Conservation (phyloP, 2,888 invertebrate genomes). For the Drosophila suboccidentalis region DNA sequence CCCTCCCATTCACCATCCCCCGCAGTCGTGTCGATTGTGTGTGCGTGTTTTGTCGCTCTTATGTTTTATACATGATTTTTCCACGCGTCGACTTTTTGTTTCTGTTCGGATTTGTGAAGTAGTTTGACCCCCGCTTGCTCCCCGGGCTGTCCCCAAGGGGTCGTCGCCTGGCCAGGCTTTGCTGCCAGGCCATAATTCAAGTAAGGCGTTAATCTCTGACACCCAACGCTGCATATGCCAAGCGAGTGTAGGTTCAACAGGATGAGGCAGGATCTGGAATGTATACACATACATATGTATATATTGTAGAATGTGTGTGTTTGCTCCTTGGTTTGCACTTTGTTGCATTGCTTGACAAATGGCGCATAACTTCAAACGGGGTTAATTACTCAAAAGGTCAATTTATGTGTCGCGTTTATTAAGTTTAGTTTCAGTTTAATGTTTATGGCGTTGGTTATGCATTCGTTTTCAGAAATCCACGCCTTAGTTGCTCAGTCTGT, state of each 20-base stretch:
- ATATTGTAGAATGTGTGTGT: constrained; percentile 6
- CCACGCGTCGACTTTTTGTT: constrained; percentile 53
- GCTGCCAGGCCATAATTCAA: constrained; percentile 66
- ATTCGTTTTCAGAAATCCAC: not conserved
- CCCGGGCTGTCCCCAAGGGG: not conserved
- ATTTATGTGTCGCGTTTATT: constrained; percentile 45
- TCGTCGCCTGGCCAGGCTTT: constrained; percentile 20
- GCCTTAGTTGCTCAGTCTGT: not conserved
- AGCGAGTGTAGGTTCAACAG: not conserved
- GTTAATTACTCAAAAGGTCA: constrained; percentile 69
- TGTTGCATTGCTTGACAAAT: constrained; percentile 65
- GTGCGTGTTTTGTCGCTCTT: constrained; percentile 64
- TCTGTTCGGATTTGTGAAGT: constrained; percentile 54
- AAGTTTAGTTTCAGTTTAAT: constrained; percentile 31
- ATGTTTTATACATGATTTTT: constrained; percentile 78
- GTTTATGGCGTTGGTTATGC: constrained; percentile 18
- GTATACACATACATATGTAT: not conserved
- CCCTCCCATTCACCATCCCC: constrained; percentile 10
- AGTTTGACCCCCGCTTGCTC: constrained; percentile 34
- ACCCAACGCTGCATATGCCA: constrained; percentile 49
- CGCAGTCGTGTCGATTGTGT: constrained; percentile 26
- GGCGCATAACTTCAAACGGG: constrained; percentile 51
- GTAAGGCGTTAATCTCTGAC: constrained; percentile 75
- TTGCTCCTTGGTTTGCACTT: constrained; percentile 45
- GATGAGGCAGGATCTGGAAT: not conserved